Base-by-base conservation (phyloP, 2,113 vertebrate genomes). In the Gasterosteus aculeatus region DNA sequence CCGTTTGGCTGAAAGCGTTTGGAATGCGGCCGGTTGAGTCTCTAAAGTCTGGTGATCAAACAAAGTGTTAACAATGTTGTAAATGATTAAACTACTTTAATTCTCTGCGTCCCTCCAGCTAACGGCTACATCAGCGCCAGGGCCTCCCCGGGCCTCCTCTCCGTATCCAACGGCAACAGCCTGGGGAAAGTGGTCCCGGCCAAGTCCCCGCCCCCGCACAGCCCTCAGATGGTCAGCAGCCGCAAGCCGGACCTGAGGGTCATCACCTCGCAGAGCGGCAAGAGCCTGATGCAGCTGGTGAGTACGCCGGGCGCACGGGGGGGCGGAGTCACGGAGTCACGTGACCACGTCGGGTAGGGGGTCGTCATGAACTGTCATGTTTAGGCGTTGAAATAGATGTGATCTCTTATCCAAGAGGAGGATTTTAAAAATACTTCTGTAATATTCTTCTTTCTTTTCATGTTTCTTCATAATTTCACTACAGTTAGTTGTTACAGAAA, bases 201-300 rank as follows among this genome's bases (percentile, higher is more conserved):
- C 80, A 99, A 99, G 82, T 97, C 97, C 3, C 95, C 96, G 0
- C 95, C 96, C 0, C 94, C 95, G 0, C 93, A 96, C 18, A 81
- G 94, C 83, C 62, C 95, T 15, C 97, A 96, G 92, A 95, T 97
- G 35, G 92, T 93, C 53, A 83, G 87, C 93, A 96, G 93, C 93
- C 96, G 97, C 89, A 99, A 98, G 88, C 96, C 97, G 0, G 98
- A 98, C 93, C 93, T 99, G 31, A 93, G 97, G 1, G 98, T 99
- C 82, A 98, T 99, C 95, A 99, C 98, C 68, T 98, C 97, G 1
- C 98, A 98, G 93, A 90, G 96, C 16, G 92, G 95, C 61, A 99
- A 98, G 90, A 96, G 95, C 77, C 92, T 99, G 33, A 95, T 97
- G 95, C 97, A 98, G 79, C 96, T 98, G 97, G 97, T 98, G 94